These are phyloP conservation scores for Nomada goodeniana DNA, from an alignment of 2,888 invertebrate species.

Conservation along the genomic window DNA sequence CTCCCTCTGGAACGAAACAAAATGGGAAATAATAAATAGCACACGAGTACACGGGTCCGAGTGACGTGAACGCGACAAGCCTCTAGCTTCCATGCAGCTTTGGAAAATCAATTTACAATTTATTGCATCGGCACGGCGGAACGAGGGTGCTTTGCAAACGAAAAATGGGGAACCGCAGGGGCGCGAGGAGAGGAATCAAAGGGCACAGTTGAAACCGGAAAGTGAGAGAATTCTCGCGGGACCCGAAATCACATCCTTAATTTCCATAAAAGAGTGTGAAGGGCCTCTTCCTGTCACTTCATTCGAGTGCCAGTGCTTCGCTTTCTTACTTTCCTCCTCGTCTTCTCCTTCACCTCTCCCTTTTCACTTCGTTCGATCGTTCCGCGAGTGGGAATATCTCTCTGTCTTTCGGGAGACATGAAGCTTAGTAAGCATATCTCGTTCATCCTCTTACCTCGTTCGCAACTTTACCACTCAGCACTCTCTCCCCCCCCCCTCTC, in stretches of 20 bases:
- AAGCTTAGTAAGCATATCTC: slow-evolving; percentile 79
- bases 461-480: slow-evolving; percentile 64
- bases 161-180: slow-evolving; percentile 55
- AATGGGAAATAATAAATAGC: too few species aligned
- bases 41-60: too few species aligned
- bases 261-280: slow-evolving; percentile 75
- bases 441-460: slow-evolving; percentile 64
- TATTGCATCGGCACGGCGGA: slow-evolving; percentile 33
- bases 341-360: slow-evolving; percentile 4
- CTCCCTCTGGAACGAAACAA: too few species aligned
- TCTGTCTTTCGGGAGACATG: slow-evolving; percentile 62
- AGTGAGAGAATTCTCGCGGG: slow-evolving; percentile 54
- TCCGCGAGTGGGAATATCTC: slow-evolving; percentile 18
- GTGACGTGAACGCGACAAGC: not conserved
- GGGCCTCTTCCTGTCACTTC: slow-evolving; percentile 49
- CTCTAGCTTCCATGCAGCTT: not conserved
- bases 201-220: slow-evolving; percentile 23
- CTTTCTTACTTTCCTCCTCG: slow-evolving; percentile 26
- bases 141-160: slow-evolving; percentile 23
- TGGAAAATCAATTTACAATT: slow-evolving; percentile 51
- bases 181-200: slow-evolving; percentile 40
- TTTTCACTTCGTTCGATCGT: slow-evolving; percentile 5
- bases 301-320: slow-evolving; percentile 44
- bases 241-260: slow-evolving; percentile 77
- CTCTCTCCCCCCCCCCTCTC: slow-evolving; percentile 42